Conservation (phyloP, 2,113 vertebrate genomes). For the Osmerus eperlanus region DNA sequence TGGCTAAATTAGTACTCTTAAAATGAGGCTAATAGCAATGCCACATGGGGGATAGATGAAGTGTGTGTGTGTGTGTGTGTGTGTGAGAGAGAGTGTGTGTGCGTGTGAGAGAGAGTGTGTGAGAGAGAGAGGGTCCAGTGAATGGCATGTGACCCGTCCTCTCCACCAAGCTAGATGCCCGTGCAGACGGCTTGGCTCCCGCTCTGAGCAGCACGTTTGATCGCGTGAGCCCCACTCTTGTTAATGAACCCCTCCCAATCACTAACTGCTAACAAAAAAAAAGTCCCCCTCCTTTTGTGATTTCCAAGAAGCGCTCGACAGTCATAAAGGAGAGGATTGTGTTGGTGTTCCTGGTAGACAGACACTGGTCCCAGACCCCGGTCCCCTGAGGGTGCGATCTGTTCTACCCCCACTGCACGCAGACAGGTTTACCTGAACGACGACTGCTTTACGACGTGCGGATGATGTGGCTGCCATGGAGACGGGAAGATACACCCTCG, state of each 20-base stretch:
- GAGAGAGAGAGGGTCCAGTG: neutral
- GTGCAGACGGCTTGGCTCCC: neutral
- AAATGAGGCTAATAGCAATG: neutral
- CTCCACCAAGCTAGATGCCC: neutral
- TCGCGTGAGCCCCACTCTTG: too few species aligned
- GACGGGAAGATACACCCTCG: constrained; percentile 33
- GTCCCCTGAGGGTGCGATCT: constrained; percentile 15
- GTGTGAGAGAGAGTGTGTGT: neutral
- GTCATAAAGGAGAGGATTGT: neutral
- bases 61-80: neutral
- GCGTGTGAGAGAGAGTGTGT: too few species aligned
- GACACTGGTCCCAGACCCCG: neutral
- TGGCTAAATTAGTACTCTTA: too few species aligned
- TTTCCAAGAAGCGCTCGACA: too few species aligned
- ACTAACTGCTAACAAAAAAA: neutral
- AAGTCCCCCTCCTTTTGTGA: neutral
- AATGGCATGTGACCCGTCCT: neutral
- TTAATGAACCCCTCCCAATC: too few species aligned
- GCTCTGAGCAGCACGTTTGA: too few species aligned
- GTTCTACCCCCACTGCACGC: constrained; percentile 10
- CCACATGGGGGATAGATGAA: neutral
- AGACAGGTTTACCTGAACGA: constrained; percentile 20
- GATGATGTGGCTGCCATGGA: constrained; percentile 41
- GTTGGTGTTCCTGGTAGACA: neutral
- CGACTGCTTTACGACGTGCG: constrained; percentile 4